Evolutionary conservation across 2,888 invertebrate species (phyloP).

Genomic region (Automeris io): DNA sequence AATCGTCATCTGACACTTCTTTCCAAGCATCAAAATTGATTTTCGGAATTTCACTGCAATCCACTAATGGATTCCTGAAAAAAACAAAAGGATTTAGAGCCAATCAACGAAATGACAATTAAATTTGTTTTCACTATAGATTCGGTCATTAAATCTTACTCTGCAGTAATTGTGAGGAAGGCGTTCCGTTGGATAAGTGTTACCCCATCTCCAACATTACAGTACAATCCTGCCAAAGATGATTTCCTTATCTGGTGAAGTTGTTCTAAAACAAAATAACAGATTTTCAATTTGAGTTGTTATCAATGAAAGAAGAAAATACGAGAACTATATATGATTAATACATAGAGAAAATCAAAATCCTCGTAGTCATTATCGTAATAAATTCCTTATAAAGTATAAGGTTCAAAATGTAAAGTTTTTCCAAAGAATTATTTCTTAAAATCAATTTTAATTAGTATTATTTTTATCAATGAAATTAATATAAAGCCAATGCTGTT

Average conservation of each 20-base stretch:
- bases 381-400: too few relatives aligned
- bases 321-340: neutral
- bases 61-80: neutral
- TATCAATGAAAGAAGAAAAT: neutral
- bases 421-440: neutral
- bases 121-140: too few relatives aligned
- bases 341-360: too few relatives aligned
- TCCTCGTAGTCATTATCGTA: too few relatives aligned
- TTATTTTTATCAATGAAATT: neutral
- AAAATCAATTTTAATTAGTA: neutral
- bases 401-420: too few relatives aligned
- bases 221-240: slow-evolving; percentile 30
- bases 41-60: neutral
- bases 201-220: slow-evolving; percentile 38
- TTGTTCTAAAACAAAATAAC: slow-evolving; percentile 28
- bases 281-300: neutral
- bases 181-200: slow-evolving; percentile 33
- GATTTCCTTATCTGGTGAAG: slow-evolving; percentile 32
- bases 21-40: neutral
- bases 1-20: too few relatives aligned
- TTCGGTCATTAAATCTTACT: slow-evolving; percentile 18
- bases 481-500: neutral
- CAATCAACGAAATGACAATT: too few relatives aligned
- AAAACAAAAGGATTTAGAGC: too few relatives aligned
- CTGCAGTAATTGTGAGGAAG: slow-evolving; percentile 27